These are phyloP conservation scores for Tachina fera DNA, from an alignment of 2,888 invertebrate genomes.

Conservation along the genomic window DNA sequence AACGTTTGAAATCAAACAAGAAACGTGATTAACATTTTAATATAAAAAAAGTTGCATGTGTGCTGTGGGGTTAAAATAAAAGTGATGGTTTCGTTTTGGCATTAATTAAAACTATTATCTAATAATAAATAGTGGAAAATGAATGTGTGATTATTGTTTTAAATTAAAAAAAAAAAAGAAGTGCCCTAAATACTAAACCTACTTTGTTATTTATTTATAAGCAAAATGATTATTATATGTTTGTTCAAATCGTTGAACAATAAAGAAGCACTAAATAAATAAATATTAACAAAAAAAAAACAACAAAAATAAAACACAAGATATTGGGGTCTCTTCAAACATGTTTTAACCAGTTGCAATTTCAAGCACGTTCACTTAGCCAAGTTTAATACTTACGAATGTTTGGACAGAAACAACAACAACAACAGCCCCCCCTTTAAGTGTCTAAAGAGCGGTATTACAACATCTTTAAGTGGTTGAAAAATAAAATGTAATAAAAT, in stretches of 20 bases:
- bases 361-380: slow-evolving; percentile 73
- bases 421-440: not conserved
- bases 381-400: slow-evolving; percentile 48
- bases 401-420: slow-evolving; percentile 14
- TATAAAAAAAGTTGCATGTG: slow-evolving; percentile 7
- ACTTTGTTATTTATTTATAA: slow-evolving; percentile 35
- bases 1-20: slow-evolving; percentile 22
- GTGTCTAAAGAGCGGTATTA: slow-evolving; percentile 35
- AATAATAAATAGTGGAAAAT: slow-evolving; percentile 62
- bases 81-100: slow-evolving; percentile 39
- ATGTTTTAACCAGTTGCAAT: slow-evolving; percentile 69
- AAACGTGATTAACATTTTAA: slow-evolving; percentile 64
- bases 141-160: slow-evolving; percentile 22
- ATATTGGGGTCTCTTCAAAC: slow-evolving; percentile 55
- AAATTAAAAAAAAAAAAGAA: slow-evolving; percentile 35
- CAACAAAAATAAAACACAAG: slow-evolving; percentile 20
- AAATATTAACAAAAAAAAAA: slow-evolving; percentile 26
- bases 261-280: slow-evolving; percentile 8
- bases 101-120: slow-evolving; percentile 60
- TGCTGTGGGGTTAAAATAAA: slow-evolving; percentile 8
- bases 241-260: slow-evolving; percentile 28
- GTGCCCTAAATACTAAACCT: slow-evolving; percentile 64
- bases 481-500: slow-evolving; percentile 33
- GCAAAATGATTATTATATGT: slow-evolving; percentile 33
- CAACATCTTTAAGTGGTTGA: slow-evolving; percentile 53